phyloP scores from a whole-genome alignment of 2,113 vertebrate genomes.

The Cercopithecus mona region DNA sequence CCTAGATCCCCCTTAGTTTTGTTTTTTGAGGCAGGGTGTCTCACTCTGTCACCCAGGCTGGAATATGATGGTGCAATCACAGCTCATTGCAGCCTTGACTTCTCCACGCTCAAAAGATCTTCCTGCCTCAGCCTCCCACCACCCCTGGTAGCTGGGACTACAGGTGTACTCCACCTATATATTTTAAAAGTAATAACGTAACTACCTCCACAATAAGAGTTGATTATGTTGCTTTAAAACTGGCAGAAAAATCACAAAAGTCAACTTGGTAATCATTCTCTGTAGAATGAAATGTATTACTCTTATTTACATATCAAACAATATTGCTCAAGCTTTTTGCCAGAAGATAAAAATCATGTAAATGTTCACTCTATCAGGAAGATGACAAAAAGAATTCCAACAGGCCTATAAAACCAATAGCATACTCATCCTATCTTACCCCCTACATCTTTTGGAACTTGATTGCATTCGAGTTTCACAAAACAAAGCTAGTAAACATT shows the following conservation, averaged over 20 bases:
- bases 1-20: too few species aligned
- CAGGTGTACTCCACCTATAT: background rate
- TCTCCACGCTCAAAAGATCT: too few species aligned
- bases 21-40: too few species aligned
- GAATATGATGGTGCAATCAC: too few species aligned
- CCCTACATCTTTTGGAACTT: background rate
- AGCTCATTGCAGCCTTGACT: too few species aligned
- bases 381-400: background rate
- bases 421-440: background rate
- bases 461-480: background rate
- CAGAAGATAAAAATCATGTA: slow-evolving; percentile 30
- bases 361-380: background rate
- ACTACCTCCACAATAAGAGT: background rate
- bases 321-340: background rate
- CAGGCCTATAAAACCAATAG: background rate
- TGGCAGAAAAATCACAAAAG: background rate
- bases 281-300: background rate
- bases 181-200: background rate
- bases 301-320: slow-evolving; percentile 12
- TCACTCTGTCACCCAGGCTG: too few species aligned
- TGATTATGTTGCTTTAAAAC: background rate
- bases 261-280: background rate
- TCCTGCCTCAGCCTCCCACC: too few species aligned
- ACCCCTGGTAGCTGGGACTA: too few species aligned
- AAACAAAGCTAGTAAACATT: background rate